These are phyloP conservation scores for Gadopsis bispinosus DNA, from an alignment of 2,797 vertebrate species.

Conservation along the genomic window DNA sequence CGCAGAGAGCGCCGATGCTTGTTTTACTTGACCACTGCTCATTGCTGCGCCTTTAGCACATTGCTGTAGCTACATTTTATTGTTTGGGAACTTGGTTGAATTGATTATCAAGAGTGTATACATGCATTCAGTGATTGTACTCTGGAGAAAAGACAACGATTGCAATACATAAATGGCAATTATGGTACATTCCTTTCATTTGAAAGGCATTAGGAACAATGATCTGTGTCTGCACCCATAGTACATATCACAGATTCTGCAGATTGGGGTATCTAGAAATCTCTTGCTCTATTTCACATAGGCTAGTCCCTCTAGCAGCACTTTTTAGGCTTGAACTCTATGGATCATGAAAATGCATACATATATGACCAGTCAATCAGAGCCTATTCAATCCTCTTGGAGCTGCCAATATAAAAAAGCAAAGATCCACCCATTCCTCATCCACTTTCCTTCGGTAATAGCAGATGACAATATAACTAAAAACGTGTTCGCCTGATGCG, in stretches of 20 bases:
- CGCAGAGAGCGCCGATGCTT: conserved; percentile 30
- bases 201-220: conserved; percentile 3
- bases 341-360: not conserved
- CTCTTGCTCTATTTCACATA: conserved; percentile 12
- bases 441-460: conserved; percentile 19
- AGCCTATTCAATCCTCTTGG: not conserved
- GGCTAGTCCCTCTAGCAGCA: not conserved
- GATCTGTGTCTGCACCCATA: not conserved
- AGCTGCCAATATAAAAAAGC: not conserved
- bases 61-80: conserved; percentile 1
- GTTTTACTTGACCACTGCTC: conserved; percentile 23
- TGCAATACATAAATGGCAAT: conserved; percentile 1
- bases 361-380: conserved; percentile 12
- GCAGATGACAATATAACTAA: conserved; percentile 10
- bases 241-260: not conserved
- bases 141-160: conserved; percentile 1
- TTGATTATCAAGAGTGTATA: conserved; percentile 23
- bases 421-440: conserved; percentile 23
- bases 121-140: conserved; percentile 7
- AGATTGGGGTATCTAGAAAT: conserved; percentile 9
- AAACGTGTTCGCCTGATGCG: conserved; percentile 29
- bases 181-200: not conserved
- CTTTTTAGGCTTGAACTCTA: conserved; percentile 17
- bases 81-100: conserved; percentile 23
- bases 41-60: conserved; percentile 19